A percentile compares a stretch with the other conserved stretches of the same genome.
These are phyloP conservation scores for Osmoderma eremita DNA, from an alignment of 2,888 invertebrate genomes.

Conservation along the genomic window DNA sequence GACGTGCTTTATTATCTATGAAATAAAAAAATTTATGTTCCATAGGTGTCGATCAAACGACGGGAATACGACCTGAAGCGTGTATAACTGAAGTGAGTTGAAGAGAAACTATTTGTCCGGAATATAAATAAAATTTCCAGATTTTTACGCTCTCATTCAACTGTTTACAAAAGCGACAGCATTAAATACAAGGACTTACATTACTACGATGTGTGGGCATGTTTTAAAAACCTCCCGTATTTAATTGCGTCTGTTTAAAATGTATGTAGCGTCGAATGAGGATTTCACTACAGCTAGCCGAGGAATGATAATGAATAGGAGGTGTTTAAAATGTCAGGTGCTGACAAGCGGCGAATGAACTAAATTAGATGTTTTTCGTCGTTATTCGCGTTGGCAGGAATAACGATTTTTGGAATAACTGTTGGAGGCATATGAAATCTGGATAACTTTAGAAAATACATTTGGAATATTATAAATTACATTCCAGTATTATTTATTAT, in stretches of 20 bases:
- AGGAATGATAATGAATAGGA: slow-evolving; percentile 23
- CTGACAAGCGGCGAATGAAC: slow-evolving; percentile 12
- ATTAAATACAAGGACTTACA: slow-evolving; percentile 21
- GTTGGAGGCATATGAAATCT: not conserved
- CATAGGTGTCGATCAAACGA: slow-evolving; percentile 35
- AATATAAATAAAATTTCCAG: slow-evolving; percentile 21
- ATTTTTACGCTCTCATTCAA: slow-evolving; percentile 11
- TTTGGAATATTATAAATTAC: not conserved
- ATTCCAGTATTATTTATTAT: too few species aligned
- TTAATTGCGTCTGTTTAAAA: slow-evolving; percentile 18
- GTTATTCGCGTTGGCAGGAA: not conserved
- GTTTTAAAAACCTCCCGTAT: slow-evolving; percentile 14
- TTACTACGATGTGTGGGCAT: slow-evolving; percentile 12
- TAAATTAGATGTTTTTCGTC: slow-evolving; percentile 15
- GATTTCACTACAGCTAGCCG: not conserved
- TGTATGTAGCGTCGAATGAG: slow-evolving; percentile 1
- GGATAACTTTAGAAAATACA: not conserved
- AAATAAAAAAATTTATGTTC: slow-evolving; percentile 40
- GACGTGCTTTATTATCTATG: slow-evolving; percentile 42
- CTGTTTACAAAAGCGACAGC: slow-evolving; percentile 13
- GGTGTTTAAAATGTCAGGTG: slow-evolving; percentile 17
- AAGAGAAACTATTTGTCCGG: slow-evolving; percentile 26
- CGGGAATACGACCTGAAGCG: slow-evolving; percentile 32
- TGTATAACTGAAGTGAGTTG: slow-evolving; percentile 7
- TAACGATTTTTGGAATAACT: slow-evolving; percentile 6